A percentile compares a stretch with the other conserved stretches of the same genome.
These are phyloP conservation scores for Clinocottus analis DNA, from an alignment of 2,113 vertebrate genomes.

Conservation along the genomic window DNA sequence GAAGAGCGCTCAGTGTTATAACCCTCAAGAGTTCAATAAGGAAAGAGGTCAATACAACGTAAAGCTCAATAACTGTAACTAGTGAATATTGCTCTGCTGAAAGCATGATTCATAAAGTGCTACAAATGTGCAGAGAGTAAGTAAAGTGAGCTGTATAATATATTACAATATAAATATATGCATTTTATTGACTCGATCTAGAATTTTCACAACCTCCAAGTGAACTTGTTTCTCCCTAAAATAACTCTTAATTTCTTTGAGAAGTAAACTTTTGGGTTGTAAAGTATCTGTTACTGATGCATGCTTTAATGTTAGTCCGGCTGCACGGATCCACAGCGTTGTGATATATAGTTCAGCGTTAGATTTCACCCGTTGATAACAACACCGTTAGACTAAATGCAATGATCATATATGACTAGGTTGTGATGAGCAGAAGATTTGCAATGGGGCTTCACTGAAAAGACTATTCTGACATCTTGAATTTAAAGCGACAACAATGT, in stretches of 20 bases:
- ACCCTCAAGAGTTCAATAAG: constrained; percentile 55
- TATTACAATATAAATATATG: neutral
- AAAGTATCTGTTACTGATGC: neutral
- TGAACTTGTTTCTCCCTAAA: neutral
- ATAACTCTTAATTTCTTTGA: neutral
- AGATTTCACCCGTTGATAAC: neutral
- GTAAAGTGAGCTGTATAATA: neutral
- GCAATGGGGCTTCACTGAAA: neutral
- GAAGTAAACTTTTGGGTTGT: neutral
- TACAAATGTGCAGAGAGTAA: constrained; percentile 22
- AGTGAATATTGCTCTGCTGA: constrained; percentile 36
- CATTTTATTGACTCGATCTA: neutral
- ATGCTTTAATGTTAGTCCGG: neutral
- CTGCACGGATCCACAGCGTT: neutral
- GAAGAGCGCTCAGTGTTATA: constrained; percentile 35
- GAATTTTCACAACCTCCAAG: neutral
- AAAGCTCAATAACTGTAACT: constrained; percentile 49
- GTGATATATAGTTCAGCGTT: neutral
- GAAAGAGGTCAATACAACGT: constrained; percentile 53
- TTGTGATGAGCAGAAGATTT: neutral
- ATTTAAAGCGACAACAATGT: neutral
- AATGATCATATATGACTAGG: neutral
- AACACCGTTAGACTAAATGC: neutral
- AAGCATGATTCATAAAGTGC: constrained; percentile 39
- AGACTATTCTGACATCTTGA: neutral